phyloP scores from a whole-genome alignment of 2,797 vertebrate genomes.

The Mormyrus proboscirostris region DNA sequence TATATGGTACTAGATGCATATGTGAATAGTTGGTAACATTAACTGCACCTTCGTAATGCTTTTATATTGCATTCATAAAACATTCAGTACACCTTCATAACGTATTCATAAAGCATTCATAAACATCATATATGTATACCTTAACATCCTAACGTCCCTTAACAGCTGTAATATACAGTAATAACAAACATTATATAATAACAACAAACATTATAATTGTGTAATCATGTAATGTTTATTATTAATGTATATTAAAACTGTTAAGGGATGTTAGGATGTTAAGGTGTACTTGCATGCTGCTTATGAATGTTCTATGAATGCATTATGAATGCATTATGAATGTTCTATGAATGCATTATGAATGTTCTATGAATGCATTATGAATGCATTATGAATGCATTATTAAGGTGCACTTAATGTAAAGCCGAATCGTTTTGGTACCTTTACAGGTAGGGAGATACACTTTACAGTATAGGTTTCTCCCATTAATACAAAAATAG shows the following conservation, averaged over 20 bases:
- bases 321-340: no score
- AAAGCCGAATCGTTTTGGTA: not conserved
- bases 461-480: not conserved
- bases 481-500: not conserved
- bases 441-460: not conserved
- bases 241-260: no score
- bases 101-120: no score
- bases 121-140: no score
- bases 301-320: not conserved
- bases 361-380: not conserved
- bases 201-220: no score
- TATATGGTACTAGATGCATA: not conserved
- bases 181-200: no score
- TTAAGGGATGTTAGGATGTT: not conserved
- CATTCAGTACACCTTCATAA: no score
- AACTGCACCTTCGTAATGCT: not conserved
- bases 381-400: not conserved
- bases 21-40: not conserved
- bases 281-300: not conserved
- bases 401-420: not conserved
- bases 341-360: not conserved
- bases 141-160: no score
- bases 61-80: not conserved
- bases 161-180: no score
- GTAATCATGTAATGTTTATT: no score